Conservation (phyloP, 2,113 vertebrate species). For the Oreotrochilus melanogaster region DNA sequence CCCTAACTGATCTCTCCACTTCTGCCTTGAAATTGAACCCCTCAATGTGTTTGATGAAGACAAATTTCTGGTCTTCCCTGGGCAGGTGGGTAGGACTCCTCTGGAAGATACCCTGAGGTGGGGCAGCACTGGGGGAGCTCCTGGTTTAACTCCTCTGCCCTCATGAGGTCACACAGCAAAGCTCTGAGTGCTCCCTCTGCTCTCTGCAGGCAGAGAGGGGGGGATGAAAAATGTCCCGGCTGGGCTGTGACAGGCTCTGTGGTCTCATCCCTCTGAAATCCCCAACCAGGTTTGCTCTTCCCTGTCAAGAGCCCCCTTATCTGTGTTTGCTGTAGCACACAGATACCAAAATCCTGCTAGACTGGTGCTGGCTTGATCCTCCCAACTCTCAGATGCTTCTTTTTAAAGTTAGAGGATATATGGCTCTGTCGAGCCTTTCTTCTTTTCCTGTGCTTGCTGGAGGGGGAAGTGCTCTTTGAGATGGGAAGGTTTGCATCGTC, state of each 20-base stretch:
- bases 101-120: neutral
- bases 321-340: neutral
- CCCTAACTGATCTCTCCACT: fast-evolving
- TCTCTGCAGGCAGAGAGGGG: fast-evolving
- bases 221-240: neutral
- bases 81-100: neutral
- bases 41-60: neutral
- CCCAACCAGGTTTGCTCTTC: neutral
- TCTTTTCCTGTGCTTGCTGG: neutral
- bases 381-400: neutral
- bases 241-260: neutral
- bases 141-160: neutral
- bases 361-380: neutral
- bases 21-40: neutral
- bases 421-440: neutral
- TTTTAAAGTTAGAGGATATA: neutral
- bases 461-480: neutral
- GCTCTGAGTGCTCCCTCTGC: neutral
- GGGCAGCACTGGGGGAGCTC: neutral
- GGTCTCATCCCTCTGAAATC: neutral
- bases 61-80: neutral
- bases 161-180: neutral
- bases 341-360: neutral
- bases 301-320: neutral
- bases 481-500: neutral